Conservation (phyloP, 2,797 vertebrate species). For the Furcifer pardalis region DNA sequence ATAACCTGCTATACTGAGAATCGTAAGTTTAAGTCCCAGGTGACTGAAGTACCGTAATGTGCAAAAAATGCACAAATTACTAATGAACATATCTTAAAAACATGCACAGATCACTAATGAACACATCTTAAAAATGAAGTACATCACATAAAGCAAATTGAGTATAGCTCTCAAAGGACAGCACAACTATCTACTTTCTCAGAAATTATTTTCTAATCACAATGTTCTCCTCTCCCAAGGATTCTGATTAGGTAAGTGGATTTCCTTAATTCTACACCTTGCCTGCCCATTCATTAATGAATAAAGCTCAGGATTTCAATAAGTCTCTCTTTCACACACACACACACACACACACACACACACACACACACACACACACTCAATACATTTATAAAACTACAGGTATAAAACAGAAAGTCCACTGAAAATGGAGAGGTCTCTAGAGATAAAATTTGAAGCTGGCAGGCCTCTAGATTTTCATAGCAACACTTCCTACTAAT, state of each 20-base stretch:
- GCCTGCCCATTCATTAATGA: constrained; percentile 54
- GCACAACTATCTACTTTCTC: constrained; percentile 12
- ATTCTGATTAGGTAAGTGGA: constrained; percentile 45
- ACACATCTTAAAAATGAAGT: constrained; percentile 21
- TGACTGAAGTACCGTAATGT: background rate
- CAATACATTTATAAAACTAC: constrained; percentile 44
- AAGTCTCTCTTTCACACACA: constrained; percentile 49
- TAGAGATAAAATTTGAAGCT: constrained; percentile 41
- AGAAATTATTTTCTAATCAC: constrained; percentile 52
- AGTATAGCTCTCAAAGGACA: constrained; percentile 31
- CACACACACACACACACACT: constrained; percentile 51
- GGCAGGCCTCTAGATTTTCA: constrained; percentile 31
- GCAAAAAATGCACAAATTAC: background rate
- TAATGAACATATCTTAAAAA: constrained; percentile 9
- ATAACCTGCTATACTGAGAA: too few species aligned
- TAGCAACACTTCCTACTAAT: background rate
- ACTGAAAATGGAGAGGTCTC: constrained; percentile 56
- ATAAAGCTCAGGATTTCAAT: constrained; percentile 37
- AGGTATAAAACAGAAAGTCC: constrained; percentile 49
- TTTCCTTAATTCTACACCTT: constrained; percentile 57
- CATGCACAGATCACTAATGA: constrained; percentile 20
- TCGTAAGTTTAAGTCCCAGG: background rate
- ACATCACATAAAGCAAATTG: constrained; percentile 45
- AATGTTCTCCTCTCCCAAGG: constrained; percentile 53
- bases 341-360: constrained; percentile 55